Base-by-base conservation (phyloP, 2,888 invertebrate species). In the Encarsia formosa region DNA sequence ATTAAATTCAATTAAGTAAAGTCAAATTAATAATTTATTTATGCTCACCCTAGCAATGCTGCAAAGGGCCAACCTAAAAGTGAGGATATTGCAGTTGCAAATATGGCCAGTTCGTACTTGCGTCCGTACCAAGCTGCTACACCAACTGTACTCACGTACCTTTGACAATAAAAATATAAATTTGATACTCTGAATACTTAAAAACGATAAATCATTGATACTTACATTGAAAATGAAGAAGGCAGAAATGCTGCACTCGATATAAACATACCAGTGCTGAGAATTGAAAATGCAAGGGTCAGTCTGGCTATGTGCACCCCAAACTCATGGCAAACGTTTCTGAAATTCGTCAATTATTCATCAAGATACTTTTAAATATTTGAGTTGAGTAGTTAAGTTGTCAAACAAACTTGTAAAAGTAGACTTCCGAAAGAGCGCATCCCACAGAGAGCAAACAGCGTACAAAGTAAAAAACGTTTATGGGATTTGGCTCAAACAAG, bases 61-160 rank as follows among this genome's bases (percentile, higher is more conserved):
- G 94, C 92, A 80, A 99, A 99, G 1, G 99, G 99, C 99, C 99
- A 99, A 59, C 97, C 84, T 35, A 88, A 74, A 49, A 89, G 67
- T 0, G 91, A 80, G 24, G 92, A 90, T 26, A 88, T 80, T 0
- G 96, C 98, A 1, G 88, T 86, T 26, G 88, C 79, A 66, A 91
- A 82, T 29, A 97, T 84, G 2, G 95, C 90, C 20, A 90, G 72
- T 57, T 87, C 81, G 71, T 88, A 87, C 58, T 85, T 82, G 47
- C 86, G 81, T 13, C 85, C 84, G 80, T 93, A 91, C 94, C 96
- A 97, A 56, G 90, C 87, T 11, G 91, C 93, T 64, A 91, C 80
- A 0, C 93, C 90, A 2, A 88, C 82, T 63, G 88, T 82, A 42
- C 85, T 85, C 66, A 93, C 81, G 63, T 91, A 91, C 75, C 78